These are phyloP conservation scores for Neofelis nebulosa DNA, from an alignment of 2,113 vertebrate species.

Conservation along the genomic window DNA sequence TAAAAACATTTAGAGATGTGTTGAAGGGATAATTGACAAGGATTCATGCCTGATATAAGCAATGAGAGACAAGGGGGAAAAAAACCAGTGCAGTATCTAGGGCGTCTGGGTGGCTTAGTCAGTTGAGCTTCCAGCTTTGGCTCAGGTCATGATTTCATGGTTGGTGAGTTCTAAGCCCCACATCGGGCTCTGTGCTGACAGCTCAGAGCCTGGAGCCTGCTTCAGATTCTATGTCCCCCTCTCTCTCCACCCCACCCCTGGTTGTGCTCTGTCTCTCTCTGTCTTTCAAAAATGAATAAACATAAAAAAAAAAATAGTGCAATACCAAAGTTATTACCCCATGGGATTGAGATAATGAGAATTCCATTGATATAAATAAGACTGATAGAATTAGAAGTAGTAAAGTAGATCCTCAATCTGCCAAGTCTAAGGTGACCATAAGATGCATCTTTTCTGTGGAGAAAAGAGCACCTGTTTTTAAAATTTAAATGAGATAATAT, in stretches of 20 bases:
- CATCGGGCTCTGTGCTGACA: no score
- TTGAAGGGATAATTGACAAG: neutral
- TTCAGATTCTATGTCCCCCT: no score
- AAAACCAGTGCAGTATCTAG: neutral
- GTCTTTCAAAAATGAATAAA: no score
- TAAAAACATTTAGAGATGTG: no score
- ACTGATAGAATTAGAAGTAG: neutral
- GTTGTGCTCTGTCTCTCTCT: no score
- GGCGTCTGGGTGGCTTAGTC: no score
- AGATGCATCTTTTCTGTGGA: neutral
- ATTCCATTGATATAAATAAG: neutral
- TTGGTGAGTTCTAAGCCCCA: no score
- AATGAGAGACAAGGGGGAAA: neutral
- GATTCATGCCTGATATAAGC: neutral
- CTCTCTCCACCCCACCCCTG: no score
- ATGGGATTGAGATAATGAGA: neutral
- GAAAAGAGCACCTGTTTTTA: neutral
- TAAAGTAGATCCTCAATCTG: neutral
- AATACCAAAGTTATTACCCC: neutral
- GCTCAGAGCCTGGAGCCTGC: no score
- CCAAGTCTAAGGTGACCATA: neutral
- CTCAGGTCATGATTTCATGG: no score
- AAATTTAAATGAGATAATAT: neutral
- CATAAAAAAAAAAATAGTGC: no score
- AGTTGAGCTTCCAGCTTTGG: no score